Base-by-base conservation (phyloP, 2,888 invertebrate genomes). In the Drosophila acutilabella region DNA sequence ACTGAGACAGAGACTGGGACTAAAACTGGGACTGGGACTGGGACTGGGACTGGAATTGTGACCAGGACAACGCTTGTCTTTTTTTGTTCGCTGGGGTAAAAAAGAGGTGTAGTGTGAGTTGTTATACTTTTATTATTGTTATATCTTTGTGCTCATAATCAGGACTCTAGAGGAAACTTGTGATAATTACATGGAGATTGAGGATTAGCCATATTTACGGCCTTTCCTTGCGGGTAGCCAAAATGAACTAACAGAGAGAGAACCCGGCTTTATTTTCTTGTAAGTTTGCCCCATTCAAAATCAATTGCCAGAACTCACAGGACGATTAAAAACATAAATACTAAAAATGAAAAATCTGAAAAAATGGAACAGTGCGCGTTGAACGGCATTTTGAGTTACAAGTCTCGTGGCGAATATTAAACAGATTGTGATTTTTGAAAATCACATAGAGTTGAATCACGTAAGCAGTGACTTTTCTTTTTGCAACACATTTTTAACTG, bases 121-220 rank as follows among this genome's bases (percentile, higher is more conserved):
- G 74, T 73, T 76, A 84, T 84, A 73, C 76, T 82, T 88, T 80
- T 74, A 71, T 30, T 30, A 30, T 30, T 30, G 8, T 30, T 30
- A 30, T 8, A 2, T 2, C 77, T 73, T 88, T 81, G 89, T 81
- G 83, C 82, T 88, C 88, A 88, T 88, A 88, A 84, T 81, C 89
- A 13, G 13, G 4, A 13, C 36, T 36, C 30, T 78, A 65, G 58
- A 74, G 72, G 70, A 71, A 54, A 71, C 67, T 78, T 64, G 75
- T 78, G 71, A 79, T 89, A 89, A 89, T 89, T 89, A 81, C 89
- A 81, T 85, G 71, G 64, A 87, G 85, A 82, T 87, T 80, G 66
- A 71, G 81, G 74, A 77, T 70, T 53, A 67, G 68, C 54, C 59
- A 41, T 47, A 54, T 64, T 44, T 53, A 47, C 72, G 16, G 16